phyloP scores from a whole-genome alignment of 2,888 invertebrate species.

The Melipona beecheii region DNA sequence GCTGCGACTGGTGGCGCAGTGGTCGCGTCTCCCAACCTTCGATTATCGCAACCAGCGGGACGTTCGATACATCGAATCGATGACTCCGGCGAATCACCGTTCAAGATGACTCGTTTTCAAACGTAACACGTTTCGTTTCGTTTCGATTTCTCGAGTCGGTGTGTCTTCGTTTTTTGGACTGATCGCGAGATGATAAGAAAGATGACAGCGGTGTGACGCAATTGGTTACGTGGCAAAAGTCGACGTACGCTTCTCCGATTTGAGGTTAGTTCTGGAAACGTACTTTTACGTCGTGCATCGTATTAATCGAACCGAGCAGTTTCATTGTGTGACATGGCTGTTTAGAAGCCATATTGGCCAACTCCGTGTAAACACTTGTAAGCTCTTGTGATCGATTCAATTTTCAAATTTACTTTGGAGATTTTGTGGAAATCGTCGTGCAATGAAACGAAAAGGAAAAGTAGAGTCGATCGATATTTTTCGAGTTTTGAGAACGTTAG shows the following conservation, averaged over 20 bases:
- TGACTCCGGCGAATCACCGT: neutral
- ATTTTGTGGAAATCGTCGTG: neutral
- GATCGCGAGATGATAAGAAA: neutral
- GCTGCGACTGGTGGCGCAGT: conserved; percentile 18
- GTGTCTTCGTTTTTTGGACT: neutral
- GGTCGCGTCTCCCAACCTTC: neutral
- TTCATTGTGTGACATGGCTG: neutral
- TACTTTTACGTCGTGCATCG: neutral
- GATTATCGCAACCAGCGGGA: neutral
- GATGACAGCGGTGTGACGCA: neutral
- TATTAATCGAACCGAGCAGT: neutral
- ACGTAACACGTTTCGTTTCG: neutral
- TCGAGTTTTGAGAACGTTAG: neutral
- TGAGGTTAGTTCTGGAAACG: neutral
- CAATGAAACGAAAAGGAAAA: neutral
- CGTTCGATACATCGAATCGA: conserved; percentile 20
- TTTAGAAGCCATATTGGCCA: neutral
- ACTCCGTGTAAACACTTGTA: neutral
- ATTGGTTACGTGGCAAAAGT: neutral
- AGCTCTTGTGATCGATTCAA: too few species aligned
- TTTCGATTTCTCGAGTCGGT: neutral
- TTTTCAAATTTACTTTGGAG: neutral
- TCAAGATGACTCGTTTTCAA: neutral
- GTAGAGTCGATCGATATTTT: neutral
- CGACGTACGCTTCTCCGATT: neutral